Evolutionary conservation across 2,113 vertebrate genomes (phyloP), one percentile per base, ranked within the genome.

Genomic region (Oryzias melastigma): DNA sequence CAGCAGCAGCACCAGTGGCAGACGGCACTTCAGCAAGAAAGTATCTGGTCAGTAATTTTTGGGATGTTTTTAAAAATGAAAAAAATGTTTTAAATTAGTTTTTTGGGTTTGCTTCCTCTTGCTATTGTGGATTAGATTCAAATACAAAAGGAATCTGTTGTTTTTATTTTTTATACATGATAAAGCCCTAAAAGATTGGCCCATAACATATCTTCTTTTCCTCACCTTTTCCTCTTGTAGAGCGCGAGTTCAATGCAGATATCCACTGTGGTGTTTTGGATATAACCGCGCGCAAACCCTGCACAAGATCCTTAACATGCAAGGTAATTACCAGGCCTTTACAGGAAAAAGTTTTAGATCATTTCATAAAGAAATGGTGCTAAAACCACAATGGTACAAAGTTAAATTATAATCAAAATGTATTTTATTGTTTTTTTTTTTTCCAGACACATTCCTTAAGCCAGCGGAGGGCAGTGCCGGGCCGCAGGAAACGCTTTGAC

Each of bases 291-390:
- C 95, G 94, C 89, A 98, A 98, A 91, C 93, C 95, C 91, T 99
- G 97, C 91, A 99, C 97, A 88, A 94, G 97, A 91, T 99, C 97
- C 88, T 92, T 99, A 88, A 99, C 97, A 84, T 99, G 97, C 95
- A 99, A 99, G 97, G 97, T 99, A 90, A 62, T 88, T 19, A 22
- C 48, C 24, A 35, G 35, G 44, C 49, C 13, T 52, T 29, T 51
- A 7, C 10, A 55, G 49, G n/a, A 20, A n/a, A 47, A 25, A 15
- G 16, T 6, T 27, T 12, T 27, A 24, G 20, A 25, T 10, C n/a
- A 22, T 45, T 5, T 19, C 0, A 12, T 12, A 12, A 10, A 35
- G 35, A 35, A 35, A 12, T 35, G 3, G 8, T 35, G 8, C 12
- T 12, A 35, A 35, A 29, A 29, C 27, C 6, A 29, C 1, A 29